Evolutionary conservation across 1,140 invertebrate genomes (phyloP), one percentile per base, ranked within the genome.

Genomic region (Drosophila repletoides): DNA sequence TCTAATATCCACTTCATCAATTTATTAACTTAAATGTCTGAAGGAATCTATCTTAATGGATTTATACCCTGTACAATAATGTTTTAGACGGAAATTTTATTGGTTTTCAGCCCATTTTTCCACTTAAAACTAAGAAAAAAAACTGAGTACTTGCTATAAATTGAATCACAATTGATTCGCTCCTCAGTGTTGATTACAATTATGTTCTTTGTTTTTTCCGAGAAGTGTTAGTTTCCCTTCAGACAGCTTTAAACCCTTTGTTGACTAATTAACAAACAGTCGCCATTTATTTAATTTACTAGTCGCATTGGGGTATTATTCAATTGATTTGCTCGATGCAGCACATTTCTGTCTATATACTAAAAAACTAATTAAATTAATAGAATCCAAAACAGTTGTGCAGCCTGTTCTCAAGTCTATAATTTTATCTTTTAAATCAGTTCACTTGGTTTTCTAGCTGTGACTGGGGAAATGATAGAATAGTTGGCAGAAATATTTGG

Each of bases 191-290:
- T 31, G 15, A 28, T 19, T 5, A 29, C 24, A 48, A 24, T 31
- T 10, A 48, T 3, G 5, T 19, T 19, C 26, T 10, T 31, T 48
- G 45, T 29, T 31, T 10, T 17, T 9, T 12, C 6, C 5, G 29
- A n/a, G 10, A 3, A 24, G 10, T 5, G 2, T 48, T 31, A 52
- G 3, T n/a, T n/a, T 17, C n/a, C 10, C 17, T 1, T 3, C 12
- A 15, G 10, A 21, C 21, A 63, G 26, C n/a, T 46, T 21, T 2
- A 26, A 51, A 7, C 15, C 24, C 14, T 6, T 38, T 17, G 53
- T 45, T 66, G 63, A 66, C 43, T 66, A 66, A 66, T 43, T 66
- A 6, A 21, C 5, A 22, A 45, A 28, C 40, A 49, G 5, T 7
- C 33, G 10, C 36, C 6, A 53, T 40, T 26, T 22, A 48, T 26